Percentiles rank a stretch among this genome's conserved stretches.
Evolutionary conservation across 2,888 invertebrate species (phyloP).

Genomic region (Crocallis elinguaria): DNA sequence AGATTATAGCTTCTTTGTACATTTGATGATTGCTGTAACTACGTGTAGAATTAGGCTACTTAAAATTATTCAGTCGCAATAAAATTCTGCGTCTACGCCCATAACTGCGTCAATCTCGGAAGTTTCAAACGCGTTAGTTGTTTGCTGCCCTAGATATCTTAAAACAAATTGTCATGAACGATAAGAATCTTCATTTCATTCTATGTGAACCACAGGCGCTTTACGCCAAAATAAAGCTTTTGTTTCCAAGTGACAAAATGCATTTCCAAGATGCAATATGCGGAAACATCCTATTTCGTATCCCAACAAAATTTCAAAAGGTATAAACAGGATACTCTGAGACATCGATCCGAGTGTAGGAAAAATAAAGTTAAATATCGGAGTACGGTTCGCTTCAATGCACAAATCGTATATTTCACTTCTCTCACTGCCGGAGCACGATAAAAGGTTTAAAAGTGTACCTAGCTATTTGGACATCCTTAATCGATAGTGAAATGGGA

Average conservation of each 20-base stretch:
- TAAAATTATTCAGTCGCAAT: too few species aligned
- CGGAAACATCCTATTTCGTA: not conserved
- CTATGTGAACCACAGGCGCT: too few species aligned
- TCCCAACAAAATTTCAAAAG: not conserved
- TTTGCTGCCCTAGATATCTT: too few species aligned
- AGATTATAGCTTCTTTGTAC: too few species aligned
- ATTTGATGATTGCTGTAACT: not conserved
- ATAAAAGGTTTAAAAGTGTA: slow-evolving; percentile 69
- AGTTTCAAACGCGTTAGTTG: too few species aligned
- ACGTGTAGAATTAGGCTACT: too few species aligned
- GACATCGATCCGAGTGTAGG: slow-evolving; percentile 6
- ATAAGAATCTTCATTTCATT: too few species aligned
- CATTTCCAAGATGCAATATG: not conserved
- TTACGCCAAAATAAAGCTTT: not conserved
- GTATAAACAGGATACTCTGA: slow-evolving; percentile 1
- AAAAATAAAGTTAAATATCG: slow-evolving; percentile 39
- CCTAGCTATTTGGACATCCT: slow-evolving; percentile 49
- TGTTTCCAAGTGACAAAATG: not conserved
- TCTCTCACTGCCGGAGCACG: slow-evolving; percentile 53
- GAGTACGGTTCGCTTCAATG: slow-evolving; percentile 4
- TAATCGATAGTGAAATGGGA: slow-evolving; percentile 28
- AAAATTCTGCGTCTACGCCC: too few species aligned
- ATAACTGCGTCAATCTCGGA: too few species aligned
- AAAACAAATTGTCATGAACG: too few species aligned
- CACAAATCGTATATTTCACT: slow-evolving; percentile 49